A percentile compares a stretch with the other conserved stretches of the same genome.
These are phyloP conservation scores for Agrochola litura DNA, from an alignment of 2,888 invertebrate species.

Conservation along the genomic window DNA sequence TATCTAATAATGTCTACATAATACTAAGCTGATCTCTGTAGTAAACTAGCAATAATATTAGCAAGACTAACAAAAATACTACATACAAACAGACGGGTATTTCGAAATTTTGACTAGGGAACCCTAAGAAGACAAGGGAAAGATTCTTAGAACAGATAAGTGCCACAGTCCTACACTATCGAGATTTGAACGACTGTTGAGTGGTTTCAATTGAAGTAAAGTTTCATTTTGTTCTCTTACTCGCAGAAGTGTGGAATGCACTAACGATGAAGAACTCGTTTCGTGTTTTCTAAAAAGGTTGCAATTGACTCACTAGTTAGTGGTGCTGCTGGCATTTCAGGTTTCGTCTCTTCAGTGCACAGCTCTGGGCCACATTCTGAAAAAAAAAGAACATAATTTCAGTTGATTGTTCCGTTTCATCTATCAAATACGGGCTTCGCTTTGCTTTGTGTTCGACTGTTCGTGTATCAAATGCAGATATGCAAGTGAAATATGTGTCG, in stretches of 20 bases:
- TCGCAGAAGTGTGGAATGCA: too few species aligned
- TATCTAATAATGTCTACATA: background rate
- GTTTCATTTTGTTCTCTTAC: constrained; percentile 36
- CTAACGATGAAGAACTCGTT: background rate
- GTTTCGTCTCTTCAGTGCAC: constrained; percentile 77
- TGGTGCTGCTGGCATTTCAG: constrained; percentile 74
- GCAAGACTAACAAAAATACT: background rate
- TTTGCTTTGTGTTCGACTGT: background rate
- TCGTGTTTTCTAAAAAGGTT: constrained; percentile 5
- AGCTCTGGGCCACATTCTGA: constrained; percentile 81
- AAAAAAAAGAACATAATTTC: constrained; percentile 62
- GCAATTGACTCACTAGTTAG: constrained; percentile 79
- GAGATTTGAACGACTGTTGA: constrained; percentile 31
- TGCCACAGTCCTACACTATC: constrained; percentile 3
- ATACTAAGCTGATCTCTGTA: constrained; percentile 2
- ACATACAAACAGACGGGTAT: background rate
- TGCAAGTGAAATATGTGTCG: background rate
- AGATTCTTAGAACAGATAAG: background rate
- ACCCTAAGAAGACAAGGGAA: background rate
- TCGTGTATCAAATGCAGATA: background rate
- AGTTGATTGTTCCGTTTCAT: constrained; percentile 1
- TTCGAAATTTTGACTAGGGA: background rate
- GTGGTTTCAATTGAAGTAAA: constrained; percentile 43
- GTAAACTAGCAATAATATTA: background rate
- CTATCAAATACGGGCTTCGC: background rate